Evolutionary conservation across 2,888 invertebrate genomes (phyloP).

Genomic region (Sisyra nigra): DNA sequence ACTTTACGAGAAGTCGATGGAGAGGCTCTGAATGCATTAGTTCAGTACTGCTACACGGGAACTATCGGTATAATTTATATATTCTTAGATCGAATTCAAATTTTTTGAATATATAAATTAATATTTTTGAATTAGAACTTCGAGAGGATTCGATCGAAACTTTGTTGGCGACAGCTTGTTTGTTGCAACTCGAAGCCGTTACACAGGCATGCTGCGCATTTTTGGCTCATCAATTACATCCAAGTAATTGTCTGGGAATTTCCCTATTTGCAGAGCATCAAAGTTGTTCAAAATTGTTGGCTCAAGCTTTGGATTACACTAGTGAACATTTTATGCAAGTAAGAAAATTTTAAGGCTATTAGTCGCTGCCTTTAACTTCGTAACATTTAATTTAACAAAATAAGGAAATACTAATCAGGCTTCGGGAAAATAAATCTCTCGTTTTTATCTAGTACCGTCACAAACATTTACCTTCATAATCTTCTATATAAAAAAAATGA

Average conservation of each 20-base stretch:
- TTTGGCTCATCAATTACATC: conserved; percentile 77
- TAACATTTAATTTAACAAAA: no score
- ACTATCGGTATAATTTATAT: conserved; percentile 28
- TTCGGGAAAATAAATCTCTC: not conserved
- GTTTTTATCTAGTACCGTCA: conserved; percentile 3
- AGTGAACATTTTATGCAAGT: conserved; percentile 74
- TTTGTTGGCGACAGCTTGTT: conserved; percentile 70
- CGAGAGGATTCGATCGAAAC: conserved; percentile 85
- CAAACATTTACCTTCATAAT: conserved; percentile 15
- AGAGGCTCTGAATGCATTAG: conserved; percentile 67
- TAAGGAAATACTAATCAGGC: no score
- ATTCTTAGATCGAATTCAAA: not conserved
- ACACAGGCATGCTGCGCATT: conserved; percentile 82
- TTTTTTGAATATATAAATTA: no score
- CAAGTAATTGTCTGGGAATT: conserved; percentile 89
- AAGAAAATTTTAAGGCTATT: conserved; percentile 9
- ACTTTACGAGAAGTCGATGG: conserved; percentile 72
- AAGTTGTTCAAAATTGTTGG: conserved; percentile 64
- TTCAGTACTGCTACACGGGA: conserved; percentile 87
- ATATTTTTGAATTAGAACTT: conserved; percentile 48
- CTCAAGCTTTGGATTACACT: conserved; percentile 70
- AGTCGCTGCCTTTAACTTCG: not conserved
- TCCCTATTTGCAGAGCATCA: conserved; percentile 87
- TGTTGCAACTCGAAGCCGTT: conserved; percentile 73
- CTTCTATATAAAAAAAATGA: no score